Base-by-base conservation (phyloP, 2,888 invertebrate species). In the Eupelmus urozonus region DNA sequence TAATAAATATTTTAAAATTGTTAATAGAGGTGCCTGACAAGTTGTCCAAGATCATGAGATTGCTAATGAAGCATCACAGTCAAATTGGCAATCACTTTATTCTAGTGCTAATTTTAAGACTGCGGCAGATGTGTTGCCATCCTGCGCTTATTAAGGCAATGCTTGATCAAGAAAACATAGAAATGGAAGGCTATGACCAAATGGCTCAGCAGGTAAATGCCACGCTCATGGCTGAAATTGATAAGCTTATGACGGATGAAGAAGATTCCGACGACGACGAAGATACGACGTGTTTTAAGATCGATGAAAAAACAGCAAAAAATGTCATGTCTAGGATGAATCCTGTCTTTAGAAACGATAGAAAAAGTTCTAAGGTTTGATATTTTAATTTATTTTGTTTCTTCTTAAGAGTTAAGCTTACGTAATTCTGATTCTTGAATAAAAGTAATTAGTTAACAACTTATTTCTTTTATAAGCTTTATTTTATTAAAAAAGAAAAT, bases 111-210 rank as follows among this genome's bases (percentile, higher is more conserved):
- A 70, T 78, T 27, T 23, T 75, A 20, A 66, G 78, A n/a, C 40
- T 80, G 16, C 71, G 80, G 0, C 80, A 80, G 69, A 78, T 80
- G 20, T 80, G 80, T 34, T 62, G 75, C 20, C 80, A 80, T 65
- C 75, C 80, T 25, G 29, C 72, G 0, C 45, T 80, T 2, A 76
- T 78, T 0, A 72, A 66, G 1, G 42, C 51, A 9, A 67, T 78
- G 74, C 11, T 80, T 0, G 69, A 80, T 5, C 57, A 66, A 2
- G 62, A 57, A 1, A 74, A 80, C 20, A 25, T 76, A 16, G 62
- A 76, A 4, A 13, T 60, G 13, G 45, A 63, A 13, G 70, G 53
- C 1, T 13, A 25, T 11, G 49, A 18, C 4, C 0, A 20, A 2
- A 18, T 57, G 0, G 18, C 11, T 5, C 20, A 59, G 25, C 1